phyloP scores from a whole-genome alignment of 2,113 vertebrate species.

The Echinops telfairi region DNA sequence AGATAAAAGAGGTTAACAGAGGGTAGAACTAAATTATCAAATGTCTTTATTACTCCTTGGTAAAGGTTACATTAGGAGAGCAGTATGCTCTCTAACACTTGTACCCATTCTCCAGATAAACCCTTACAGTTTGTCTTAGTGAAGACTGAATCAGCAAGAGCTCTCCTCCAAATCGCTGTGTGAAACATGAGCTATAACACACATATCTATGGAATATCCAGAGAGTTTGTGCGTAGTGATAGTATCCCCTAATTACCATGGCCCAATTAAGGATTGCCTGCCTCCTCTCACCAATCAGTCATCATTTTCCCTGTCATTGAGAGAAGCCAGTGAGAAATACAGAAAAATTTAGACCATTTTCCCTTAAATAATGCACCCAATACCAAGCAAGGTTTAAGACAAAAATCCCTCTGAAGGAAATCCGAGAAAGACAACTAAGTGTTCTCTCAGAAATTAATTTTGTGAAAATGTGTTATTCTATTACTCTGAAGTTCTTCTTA shows the following conservation, averaged over 20 bases:
- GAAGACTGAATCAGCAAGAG: not conserved
- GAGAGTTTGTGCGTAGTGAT: not conserved
- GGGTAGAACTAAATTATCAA: not conserved
- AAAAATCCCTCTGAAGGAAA: conserved; percentile 13
- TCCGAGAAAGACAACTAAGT: conserved; percentile 25
- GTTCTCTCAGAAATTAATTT: conserved; percentile 1
- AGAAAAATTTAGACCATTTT: not conserved
- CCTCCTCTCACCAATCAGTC: not conserved
- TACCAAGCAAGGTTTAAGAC: not conserved
- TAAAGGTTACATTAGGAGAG: not conserved
- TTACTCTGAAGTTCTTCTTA: not conserved
- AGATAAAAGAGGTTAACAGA: not conserved
- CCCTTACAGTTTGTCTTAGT: not conserved
- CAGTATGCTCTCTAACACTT: not conserved
- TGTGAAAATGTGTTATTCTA: not conserved
- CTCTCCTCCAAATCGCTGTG: not conserved
- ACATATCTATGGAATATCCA: not conserved
- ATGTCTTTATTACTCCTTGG: not conserved
- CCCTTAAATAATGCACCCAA: not conserved
- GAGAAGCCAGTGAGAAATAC: not conserved
- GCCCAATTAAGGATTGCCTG: not conserved
- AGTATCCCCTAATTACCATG: not conserved
- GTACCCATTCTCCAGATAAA: not conserved
- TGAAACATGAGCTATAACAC: not conserved
- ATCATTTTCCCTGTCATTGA: not conserved